phyloP scores from a whole-genome alignment of 2,888 invertebrate species.

The Macrosiphum euphorbiae region DNA sequence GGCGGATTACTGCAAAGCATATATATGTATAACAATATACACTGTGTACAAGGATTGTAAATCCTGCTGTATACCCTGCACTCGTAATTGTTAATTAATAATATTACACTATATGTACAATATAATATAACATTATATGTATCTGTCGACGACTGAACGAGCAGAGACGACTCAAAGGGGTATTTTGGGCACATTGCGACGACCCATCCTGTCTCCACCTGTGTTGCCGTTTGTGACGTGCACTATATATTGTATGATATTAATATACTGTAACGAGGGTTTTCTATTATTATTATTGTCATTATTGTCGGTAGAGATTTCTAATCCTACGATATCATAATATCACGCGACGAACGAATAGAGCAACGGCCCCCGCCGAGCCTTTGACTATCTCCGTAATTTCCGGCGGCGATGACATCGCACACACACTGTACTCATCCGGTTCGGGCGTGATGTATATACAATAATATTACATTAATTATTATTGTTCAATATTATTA shows the following conservation, averaged over 20 bases:
- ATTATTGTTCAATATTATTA: neutral
- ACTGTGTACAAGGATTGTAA: neutral
- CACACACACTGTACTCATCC: neutral
- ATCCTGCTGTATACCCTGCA: neutral
- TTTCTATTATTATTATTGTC: neutral
- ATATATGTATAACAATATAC: neutral
- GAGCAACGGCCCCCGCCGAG: slow-evolving; percentile 4
- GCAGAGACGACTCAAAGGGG: neutral
- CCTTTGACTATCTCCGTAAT: neutral
- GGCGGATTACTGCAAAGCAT: neutral
- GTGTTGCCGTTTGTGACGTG: neutral
- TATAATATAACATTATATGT: no score
- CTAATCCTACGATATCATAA: neutral
- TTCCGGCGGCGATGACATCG: neutral
- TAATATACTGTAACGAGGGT: neutral
- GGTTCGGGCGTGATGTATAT: neutral
- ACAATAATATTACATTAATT: neutral
- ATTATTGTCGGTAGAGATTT: neutral
- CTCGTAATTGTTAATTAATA: neutral
- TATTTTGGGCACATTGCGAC: no score
- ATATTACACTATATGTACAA: neutral
- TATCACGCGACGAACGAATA: neutral
- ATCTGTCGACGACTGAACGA: neutral
- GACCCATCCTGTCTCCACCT: neutral
- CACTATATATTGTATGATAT: neutral